These are phyloP conservation scores for Apostichopus leukothele DNA, from an alignment of 53 echinoderm and acorn worm species.

Conservation along the genomic window DNA sequence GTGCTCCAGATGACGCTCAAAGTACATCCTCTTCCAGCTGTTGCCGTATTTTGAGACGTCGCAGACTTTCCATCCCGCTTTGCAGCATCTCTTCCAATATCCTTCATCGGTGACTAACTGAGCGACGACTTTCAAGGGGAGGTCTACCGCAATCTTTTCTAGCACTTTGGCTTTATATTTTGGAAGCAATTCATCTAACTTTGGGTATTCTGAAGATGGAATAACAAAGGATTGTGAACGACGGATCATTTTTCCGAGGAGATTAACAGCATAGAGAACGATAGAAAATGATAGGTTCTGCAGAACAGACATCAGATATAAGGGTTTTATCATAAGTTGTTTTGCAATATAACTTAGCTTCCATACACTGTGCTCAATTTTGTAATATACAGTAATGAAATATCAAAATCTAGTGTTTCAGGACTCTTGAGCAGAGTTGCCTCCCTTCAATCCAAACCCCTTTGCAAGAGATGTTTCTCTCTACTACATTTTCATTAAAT, in stretches of 20 bases:
- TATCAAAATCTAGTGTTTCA: too few species aligned
- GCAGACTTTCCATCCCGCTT: slow-evolving; percentile 80
- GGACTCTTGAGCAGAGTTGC: too few species aligned
- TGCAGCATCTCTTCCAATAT: slow-evolving; percentile 96
- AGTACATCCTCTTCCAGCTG: slow-evolving; percentile 99
- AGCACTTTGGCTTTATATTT: slow-evolving; percentile 96
- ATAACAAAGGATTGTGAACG: not conserved
- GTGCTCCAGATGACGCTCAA: slow-evolving; percentile 92
- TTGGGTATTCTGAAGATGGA: slow-evolving; percentile 83
- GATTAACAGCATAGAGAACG: not conserved
- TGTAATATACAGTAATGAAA: too few species aligned
- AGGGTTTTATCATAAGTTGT: too few species aligned
- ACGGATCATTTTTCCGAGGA: not conserved
- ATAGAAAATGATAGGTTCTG: too few species aligned
- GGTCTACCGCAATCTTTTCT: slow-evolving; percentile 94
- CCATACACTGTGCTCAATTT: too few species aligned
- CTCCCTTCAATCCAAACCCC: too few species aligned
- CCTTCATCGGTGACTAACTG: slow-evolving; percentile 97
- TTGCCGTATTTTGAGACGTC: slow-evolving; percentile 86
- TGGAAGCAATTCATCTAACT: slow-evolving; percentile 88
- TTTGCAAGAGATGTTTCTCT: too few species aligned
- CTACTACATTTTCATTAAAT: too few species aligned
- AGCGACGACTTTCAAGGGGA: slow-evolving; percentile 87
- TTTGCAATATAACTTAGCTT: too few species aligned
- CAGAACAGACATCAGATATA: too few species aligned